A percentile compares a stretch with the other conserved stretches of the same genome.
These are phyloP conservation scores for Bergia sp. DNA, from an alignment of 92 coral and sea anemone species.

Conservation along the genomic window DNA sequence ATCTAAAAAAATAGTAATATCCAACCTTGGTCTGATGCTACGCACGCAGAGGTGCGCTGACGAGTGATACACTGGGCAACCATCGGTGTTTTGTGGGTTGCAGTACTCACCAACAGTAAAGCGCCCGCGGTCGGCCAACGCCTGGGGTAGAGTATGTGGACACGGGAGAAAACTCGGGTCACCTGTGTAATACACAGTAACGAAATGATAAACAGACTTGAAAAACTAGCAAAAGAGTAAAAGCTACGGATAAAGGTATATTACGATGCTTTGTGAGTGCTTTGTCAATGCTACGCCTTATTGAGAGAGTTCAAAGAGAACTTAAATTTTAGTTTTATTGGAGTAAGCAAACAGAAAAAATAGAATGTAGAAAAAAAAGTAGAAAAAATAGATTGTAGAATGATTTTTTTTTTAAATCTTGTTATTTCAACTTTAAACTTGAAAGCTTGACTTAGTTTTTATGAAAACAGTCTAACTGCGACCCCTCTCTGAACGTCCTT, in stretches of 20 bases:
- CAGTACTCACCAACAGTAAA: constrained; percentile 32
- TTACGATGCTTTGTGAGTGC: background rate
- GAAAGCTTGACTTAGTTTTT: no score
- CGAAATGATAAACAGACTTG: background rate
- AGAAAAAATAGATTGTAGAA: no score
- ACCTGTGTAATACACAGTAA: background rate
- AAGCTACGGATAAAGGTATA: background rate
- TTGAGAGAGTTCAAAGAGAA: no score
- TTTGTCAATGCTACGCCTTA: no score
- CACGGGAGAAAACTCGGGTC: constrained; percentile 45
- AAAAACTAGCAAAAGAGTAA: background rate
- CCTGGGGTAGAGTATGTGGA: constrained; percentile 28
- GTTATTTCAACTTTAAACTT: no score
- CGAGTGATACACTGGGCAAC: constrained; percentile 23
- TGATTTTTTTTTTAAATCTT: no score
- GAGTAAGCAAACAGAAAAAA: no score
- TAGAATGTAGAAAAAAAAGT: no score
- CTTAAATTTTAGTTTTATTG: no score
- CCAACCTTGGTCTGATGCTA: constrained; percentile 28
- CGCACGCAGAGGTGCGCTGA: constrained; percentile 37
- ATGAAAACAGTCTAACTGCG: no score
- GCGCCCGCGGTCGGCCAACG: constrained; percentile 30
- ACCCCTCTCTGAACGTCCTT: no score
- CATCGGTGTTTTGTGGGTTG: constrained; percentile 11
- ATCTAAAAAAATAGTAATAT: no score